These are phyloP conservation scores for Hippasteria phrygiana DNA, from an alignment of 53 echinoderm and acorn worm species.

Conservation along the genomic window DNA sequence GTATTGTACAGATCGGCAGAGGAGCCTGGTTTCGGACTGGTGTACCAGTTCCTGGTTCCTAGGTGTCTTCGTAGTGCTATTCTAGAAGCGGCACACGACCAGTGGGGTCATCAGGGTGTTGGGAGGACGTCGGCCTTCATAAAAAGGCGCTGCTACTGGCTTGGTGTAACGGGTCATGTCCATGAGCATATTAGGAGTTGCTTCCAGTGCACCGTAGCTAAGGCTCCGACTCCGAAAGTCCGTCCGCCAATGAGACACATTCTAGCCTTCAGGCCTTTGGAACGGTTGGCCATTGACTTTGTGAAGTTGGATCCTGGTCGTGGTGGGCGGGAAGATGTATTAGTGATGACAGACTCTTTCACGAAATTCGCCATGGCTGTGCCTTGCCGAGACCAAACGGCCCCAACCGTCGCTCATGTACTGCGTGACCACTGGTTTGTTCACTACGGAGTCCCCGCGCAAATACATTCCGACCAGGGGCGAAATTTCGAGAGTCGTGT, in stretches of 20 bases:
- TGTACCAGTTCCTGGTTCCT: too few species aligned
- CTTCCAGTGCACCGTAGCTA: conserved; percentile 53
- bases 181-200: conserved; percentile 45
- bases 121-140: too few species aligned
- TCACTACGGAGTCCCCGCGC: conserved; percentile 42
- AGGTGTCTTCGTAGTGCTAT: too few species aligned
- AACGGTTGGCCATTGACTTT: conserved; percentile 69
- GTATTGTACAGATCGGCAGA: too few species aligned
- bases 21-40: too few species aligned
- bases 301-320: conserved; percentile 61
- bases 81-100: too few species aligned
- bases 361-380: conserved; percentile 36
- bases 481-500: conserved; percentile 54
- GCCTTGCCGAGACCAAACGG: conserved; percentile 61
- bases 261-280: conserved; percentile 65
- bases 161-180: conserved; percentile 44
- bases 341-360: too few species aligned
- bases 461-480: conserved; percentile 64
- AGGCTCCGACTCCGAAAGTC: conserved; percentile 50
- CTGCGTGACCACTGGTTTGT: conserved; percentile 55
- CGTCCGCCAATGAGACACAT: conserved; percentile 59
- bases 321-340: conserved; percentile 54
- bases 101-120: too few species aligned
- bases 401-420: conserved; percentile 26
- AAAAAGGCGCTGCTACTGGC: too few species aligned